Conservation (phyloP, 2,888 invertebrate genomes). For the Coleophora flavipennella region DNA sequence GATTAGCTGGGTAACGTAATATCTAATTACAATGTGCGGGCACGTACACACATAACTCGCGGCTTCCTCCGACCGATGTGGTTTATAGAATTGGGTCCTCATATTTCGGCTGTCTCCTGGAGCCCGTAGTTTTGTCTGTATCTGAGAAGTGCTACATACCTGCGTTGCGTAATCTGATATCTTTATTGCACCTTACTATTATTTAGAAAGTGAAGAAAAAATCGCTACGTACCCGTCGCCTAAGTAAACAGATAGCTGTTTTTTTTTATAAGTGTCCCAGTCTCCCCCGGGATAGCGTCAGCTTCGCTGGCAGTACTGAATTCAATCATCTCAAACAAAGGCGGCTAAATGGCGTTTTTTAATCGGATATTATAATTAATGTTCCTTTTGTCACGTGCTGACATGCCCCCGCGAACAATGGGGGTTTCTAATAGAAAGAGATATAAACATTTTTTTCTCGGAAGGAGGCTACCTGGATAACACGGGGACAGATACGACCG, state of each 20-base stretch:
- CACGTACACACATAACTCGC: conserved; percentile 69
- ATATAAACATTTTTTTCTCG: conserved; percentile 68
- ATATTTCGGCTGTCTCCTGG: conserved; percentile 68
- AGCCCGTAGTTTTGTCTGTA: conserved; percentile 55
- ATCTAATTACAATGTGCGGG: conserved; percentile 71
- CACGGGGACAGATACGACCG: conserved; percentile 54
- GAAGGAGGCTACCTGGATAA: conserved; percentile 70
- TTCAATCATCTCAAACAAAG: conserved; percentile 72
- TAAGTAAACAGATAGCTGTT: conserved; percentile 37
- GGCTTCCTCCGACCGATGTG: conserved; percentile 64
- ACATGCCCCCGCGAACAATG: conserved; percentile 70
- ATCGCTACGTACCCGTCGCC: conserved; percentile 24
- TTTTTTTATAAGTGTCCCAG: conserved; percentile 33
- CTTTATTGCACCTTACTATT: conserved; percentile 28
- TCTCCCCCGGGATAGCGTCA: conserved; percentile 39
- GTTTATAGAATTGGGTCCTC: conserved; percentile 71
- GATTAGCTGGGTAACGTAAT: conserved; percentile 66
- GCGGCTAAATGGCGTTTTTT: conserved; percentile 70
- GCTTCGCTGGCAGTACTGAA: conserved; percentile 64
- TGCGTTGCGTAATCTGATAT: conserved; percentile 56
- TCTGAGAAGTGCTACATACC: conserved; percentile 43
- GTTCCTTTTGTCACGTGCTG: conserved; percentile 73
- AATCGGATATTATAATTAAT: conserved; percentile 75
- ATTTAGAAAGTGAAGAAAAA: conserved; percentile 31
- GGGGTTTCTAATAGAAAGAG: conserved; percentile 69